phyloP scores from a whole-genome alignment of 1,140 invertebrate genomes.

The Lucilia sericata region DNA sequence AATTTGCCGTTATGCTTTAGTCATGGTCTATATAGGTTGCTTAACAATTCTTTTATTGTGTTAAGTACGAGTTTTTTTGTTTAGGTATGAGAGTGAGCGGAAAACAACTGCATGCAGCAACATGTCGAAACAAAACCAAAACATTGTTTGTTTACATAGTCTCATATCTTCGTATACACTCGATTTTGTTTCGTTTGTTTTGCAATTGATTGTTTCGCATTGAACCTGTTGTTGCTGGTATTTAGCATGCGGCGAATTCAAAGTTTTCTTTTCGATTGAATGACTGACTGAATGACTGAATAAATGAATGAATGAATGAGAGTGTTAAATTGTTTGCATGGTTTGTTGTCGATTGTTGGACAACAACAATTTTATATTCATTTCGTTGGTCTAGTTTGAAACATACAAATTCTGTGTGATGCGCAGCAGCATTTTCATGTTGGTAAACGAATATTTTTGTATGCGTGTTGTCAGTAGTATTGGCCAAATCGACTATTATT shows the following conservation, averaged over 20 bases:
- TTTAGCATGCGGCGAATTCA: background rate
- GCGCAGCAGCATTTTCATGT: slow-evolving; percentile 8
- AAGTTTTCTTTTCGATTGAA: background rate
- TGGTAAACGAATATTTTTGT: background rate
- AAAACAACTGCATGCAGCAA: background rate
- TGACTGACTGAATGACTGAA: background rate
- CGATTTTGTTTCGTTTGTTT: background rate
- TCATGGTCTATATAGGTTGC: background rate
- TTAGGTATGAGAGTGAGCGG: background rate
- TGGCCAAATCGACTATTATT: background rate
- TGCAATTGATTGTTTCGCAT: background rate
- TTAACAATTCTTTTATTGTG: background rate
- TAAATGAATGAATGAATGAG: too few species aligned
- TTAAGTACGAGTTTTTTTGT: background rate
- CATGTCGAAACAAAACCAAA: background rate
- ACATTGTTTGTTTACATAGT: background rate
- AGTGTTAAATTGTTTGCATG: background rate
- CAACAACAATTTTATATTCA: background rate
- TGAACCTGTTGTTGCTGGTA: slow-evolving; percentile 8
- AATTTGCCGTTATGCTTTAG: background rate
- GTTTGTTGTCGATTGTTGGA: background rate
- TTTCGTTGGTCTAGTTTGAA: background rate
- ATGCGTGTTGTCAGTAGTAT: background rate
- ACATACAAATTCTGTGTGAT: background rate
- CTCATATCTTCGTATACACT: background rate